phyloP scores from a whole-genome alignment of 2,888 invertebrate species.

The Ypsolopha sequella region DNA sequence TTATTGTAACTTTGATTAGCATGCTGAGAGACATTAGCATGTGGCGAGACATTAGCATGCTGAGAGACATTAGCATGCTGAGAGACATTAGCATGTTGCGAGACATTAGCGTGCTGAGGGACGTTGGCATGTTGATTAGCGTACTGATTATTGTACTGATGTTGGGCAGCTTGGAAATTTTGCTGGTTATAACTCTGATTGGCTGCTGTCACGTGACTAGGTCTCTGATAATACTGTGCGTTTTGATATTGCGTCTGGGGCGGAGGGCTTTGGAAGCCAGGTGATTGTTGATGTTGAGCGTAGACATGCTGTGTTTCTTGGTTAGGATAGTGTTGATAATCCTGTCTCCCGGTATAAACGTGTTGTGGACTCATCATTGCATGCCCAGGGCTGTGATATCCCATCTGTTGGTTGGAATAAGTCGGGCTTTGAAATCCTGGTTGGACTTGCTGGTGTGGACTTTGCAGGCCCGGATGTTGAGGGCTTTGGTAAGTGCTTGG shows the following conservation, averaged over 20 bases:
- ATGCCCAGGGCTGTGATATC: constrained; percentile 51
- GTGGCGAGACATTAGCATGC: too few relatives aligned
- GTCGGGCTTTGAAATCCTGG: constrained; percentile 56
- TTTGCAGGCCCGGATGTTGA: constrained; percentile 52
- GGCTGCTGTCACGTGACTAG: constrained; percentile 28
- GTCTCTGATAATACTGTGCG: constrained; percentile 50
- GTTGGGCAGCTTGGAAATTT: constrained; percentile 19
- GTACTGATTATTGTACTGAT: not conserved
- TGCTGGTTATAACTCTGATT: constrained; percentile 4
- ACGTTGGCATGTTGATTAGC: not conserved
- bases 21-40: too few relatives aligned
- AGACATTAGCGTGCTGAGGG: not conserved
- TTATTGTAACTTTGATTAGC: constrained; percentile 18
- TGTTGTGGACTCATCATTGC: constrained; percentile 58
- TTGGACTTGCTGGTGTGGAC: constrained; percentile 45
- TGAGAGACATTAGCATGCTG: too few relatives aligned
- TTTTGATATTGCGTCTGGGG: constrained; percentile 56
- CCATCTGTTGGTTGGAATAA: constrained; percentile 44
- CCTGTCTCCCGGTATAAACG: constrained; percentile 37
- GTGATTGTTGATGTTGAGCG: constrained; percentile 38
- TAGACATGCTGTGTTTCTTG: constrained; percentile 58
- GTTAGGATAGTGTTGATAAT: constrained; percentile 41
- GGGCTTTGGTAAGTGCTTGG: constrained; percentile 52
- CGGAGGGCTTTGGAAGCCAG: constrained; percentile 51
- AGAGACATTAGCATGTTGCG: not conserved